Base-by-base conservation (phyloP, 2,113 vertebrate genomes). In the Charadrius vociferus region DNA sequence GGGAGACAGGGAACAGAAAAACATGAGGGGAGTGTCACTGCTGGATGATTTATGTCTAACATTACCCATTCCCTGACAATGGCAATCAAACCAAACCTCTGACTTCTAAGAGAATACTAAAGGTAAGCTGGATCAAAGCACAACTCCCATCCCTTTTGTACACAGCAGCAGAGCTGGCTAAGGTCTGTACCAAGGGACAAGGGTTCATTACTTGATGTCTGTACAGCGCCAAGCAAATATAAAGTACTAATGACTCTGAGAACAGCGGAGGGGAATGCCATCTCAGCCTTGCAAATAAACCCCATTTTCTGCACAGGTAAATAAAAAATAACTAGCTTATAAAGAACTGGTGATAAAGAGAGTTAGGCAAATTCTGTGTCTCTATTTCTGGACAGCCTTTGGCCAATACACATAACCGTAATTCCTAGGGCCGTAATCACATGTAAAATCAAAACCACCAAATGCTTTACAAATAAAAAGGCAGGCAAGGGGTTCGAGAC, bases 391-490 rank as follows among this genome's bases (percentile, higher is more conserved):
- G 5, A 12, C 45, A 39, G 41, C 16, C 43, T 81, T 59, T n/a
- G 1, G 4, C 70, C 45, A 47, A 43, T 10, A 24, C 4, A 53
- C 21, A 34, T 39, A 88, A 68, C 10, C 0, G 0, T 41, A 58
- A 77, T 41, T 91, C 39, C 53, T 75, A 56, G 53, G 21, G 22
- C 41, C 39, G 72, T 56, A 74, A 58, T 29, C 37, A 68, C 17
- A 58, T 20, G 14, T 71, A 84, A 87, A 84, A 77, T 30, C 26
- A 89, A 95, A 87, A 14, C 12, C 27, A 93, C 2, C 3, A 29
- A 67, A 43, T 49, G 32, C 14, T 88, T 88, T 50, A 93, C 49
- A 90, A 88, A 70, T 24, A 86, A 87, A 91, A 85, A 90, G 36
- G 20, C 20, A 77, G 49, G 34, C 14, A 61, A 68, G 34, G 11